Conservation (phyloP, 2,113 vertebrate species). For the Toxostoma redivivum region DNA sequence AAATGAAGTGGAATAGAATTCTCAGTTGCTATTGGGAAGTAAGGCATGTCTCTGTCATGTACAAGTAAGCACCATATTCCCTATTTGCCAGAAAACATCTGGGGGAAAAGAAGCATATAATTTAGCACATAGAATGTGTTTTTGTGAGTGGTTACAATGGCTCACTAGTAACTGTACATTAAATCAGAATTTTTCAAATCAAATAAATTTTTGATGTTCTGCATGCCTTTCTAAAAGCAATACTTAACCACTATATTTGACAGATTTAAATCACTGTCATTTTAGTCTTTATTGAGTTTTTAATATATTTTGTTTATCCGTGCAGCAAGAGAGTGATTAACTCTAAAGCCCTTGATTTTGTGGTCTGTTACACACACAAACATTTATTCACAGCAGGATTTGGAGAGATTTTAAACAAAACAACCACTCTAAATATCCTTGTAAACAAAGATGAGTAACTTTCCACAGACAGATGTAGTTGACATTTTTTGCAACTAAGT, state of each 20-base stretch:
- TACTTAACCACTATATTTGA: not conserved
- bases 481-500: not conserved
- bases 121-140: not conserved
- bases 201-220: not conserved
- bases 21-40: not conserved
- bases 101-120: rapidly evolving
- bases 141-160: not conserved
- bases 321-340: not conserved
- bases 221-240: not conserved
- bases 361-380: not conserved
- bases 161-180: not conserved
- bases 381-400: not conserved
- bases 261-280: not conserved
- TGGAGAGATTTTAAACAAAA: not conserved
- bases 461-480: not conserved
- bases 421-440: not conserved
- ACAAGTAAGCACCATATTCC: rapidly evolving
- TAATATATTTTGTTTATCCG: not conserved
- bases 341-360: not conserved
- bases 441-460: not conserved
- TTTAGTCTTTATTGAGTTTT: not conserved
- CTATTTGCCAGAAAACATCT: not conserved
- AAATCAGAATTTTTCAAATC: not conserved
- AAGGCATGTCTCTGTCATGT: not conserved
- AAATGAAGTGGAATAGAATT: not conserved